Base-by-base conservation (phyloP, 2,797 vertebrate genomes). In the Bovichtus variegatus region DNA sequence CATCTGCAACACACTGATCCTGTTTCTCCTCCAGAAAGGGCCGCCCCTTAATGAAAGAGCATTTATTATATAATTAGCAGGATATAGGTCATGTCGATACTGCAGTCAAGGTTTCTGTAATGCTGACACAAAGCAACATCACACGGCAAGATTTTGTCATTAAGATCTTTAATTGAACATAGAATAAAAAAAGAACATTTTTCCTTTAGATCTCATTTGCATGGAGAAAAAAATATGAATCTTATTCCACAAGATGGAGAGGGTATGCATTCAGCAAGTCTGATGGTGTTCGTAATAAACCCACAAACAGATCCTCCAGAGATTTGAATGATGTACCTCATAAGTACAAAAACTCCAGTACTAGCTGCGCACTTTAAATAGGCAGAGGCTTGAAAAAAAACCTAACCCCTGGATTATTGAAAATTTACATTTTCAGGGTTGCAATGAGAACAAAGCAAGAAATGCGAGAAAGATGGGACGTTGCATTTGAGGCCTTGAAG, bases 141-240 rank as follows among this genome's bases (percentile, higher is more conserved):
- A 75, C 29, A 54, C 3, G 0, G 16, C 29, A 58, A 49, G 1
- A 5, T 43, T 79, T 55, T 71, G 71, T 76, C 38, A 76, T 88
- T 69, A 89, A 87, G 74, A 89, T 67, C 58, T 94, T 95, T 94
- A 92, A 89, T 95, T 87, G 79, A 89, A 91, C 80, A 78, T 87
- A 89, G 61, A 90, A 88, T 86, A 75, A 88, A 92, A 91, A 70
- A 57, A 54, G 10, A 18, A 61, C 29, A 74, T 43, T 63, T 38
- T 79, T 9, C 61, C 27, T n/a, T 80, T 57, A 55, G 19, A 76
- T 68, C 46, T 78, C 40, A 59, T 43, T 44, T 6, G 19, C n/a
- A 77, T 62, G 62, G 29, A 62, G 50, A 59, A 74, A 70, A 43
- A 79, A 70, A 71, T 44, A n/a, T 15, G 12, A 34, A 66, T 34